Evolutionary conservation across 1,140 invertebrate genomes (phyloP), one percentile per base, ranked within the genome.

Genomic region (Eufriesea mexicana): DNA sequence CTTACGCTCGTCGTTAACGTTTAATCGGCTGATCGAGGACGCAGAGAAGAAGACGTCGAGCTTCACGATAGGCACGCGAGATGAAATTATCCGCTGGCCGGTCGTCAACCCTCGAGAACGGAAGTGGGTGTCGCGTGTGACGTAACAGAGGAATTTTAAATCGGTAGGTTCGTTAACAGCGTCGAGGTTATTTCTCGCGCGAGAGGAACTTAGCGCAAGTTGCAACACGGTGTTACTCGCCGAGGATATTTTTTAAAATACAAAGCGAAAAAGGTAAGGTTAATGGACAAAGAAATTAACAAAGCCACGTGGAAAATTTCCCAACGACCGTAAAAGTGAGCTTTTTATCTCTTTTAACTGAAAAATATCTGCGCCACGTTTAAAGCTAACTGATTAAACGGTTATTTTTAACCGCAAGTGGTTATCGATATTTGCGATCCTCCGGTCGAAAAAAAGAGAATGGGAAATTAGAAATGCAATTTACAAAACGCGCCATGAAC

Each of bases 11-110:
- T 20, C 42, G 47, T 54, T 70, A 66, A 45, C 20, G 75, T 28
- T 71, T 57, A 59, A 61, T 79, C 25, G 54, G 25, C 42, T 35
- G 66, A 59, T 68, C 42, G 35, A 12, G 25, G 54, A n/a, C 59
- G 28, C n/a, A 23, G 5, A 35, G 70, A 49, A 9, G 45, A 49
- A 45, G 23, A 47, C 14, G 49, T 42, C 66, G 45, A 16, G 20
- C 35, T 42, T 8, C 20, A 10, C 18, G 49, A 77, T 66, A 8
- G 61, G 5, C 47, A 42, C 61, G 47, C 28, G 28, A 59, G 28
- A 49, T n/a, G 28, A 23, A 62, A 66, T 42, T 59, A 51, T 25
- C 28, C 47, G 14, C 51, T 66, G 7, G 0, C 7, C 47, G 47
- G 9, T 6, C 61, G 23, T 51, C n/a, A 66, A 77, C 61, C 61